Conservation (phyloP, 2,113 vertebrate genomes). For the Ia io region DNA sequence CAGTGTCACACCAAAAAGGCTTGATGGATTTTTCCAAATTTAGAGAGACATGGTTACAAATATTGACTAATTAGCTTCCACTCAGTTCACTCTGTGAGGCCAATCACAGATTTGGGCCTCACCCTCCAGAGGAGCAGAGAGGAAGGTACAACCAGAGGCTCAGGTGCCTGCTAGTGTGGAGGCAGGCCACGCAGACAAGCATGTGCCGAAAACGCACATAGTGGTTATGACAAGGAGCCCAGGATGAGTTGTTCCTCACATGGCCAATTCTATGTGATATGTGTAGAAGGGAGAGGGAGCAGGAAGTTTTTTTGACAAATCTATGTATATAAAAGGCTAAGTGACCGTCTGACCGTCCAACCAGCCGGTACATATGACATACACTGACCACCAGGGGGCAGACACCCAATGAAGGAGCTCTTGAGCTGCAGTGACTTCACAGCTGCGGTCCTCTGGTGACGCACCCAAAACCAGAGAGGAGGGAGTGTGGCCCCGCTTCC, state of each 20-base stretch:
- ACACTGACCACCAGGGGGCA: too few species aligned
- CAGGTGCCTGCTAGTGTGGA: accelerated
- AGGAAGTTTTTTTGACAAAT: background rate
- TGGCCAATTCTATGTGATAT: too few species aligned
- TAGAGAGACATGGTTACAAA: background rate
- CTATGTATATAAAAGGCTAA: too few species aligned
- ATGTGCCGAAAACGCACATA: accelerated
- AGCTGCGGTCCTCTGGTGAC: too few species aligned
- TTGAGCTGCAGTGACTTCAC: too few species aligned
- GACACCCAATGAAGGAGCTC: too few species aligned
- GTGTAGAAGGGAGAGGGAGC: background rate
- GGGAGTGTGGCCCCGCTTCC: too few species aligned
- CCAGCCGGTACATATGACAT: too few species aligned
- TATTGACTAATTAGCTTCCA: background rate
- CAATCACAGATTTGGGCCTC: background rate
- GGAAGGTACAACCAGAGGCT: accelerated
- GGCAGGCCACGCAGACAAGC: accelerated
- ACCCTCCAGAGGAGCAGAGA: background rate
- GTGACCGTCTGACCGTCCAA: too few species aligned
- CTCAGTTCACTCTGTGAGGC: background rate
- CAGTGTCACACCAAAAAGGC: background rate
- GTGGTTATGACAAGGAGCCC: background rate
- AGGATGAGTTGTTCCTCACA: background rate
- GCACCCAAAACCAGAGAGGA: too few species aligned
- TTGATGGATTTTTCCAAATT: background rate